Conservation (phyloP, 2,888 invertebrate genomes). For the Orthosia incerta region DNA sequence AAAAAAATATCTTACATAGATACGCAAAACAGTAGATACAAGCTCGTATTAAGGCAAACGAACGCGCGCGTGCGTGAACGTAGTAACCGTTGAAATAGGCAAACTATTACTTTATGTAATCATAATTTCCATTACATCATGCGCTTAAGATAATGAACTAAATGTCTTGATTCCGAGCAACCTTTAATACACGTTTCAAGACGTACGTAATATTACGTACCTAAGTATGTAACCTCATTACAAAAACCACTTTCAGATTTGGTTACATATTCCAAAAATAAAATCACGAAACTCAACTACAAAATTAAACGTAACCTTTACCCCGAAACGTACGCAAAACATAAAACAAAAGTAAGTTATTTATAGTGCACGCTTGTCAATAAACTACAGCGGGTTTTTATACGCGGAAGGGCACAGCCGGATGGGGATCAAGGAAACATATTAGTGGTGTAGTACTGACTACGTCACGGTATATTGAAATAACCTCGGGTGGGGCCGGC, state of each 20-base stretch:
- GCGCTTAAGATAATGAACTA: constrained; percentile 33
- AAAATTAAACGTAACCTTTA: constrained; percentile 34
- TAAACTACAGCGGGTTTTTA: constrained; percentile 74
- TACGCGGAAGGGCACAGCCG: constrained; percentile 80
- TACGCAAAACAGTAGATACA: constrained; percentile 15
- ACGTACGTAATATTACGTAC: not conserved
- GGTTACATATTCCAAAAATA: constrained; percentile 7
- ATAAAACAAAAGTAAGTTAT: constrained; percentile 72
- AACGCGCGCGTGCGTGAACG: constrained; percentile 19
- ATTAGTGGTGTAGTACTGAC: constrained; percentile 69
- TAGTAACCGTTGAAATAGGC: constrained; percentile 32
- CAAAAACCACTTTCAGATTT: not conserved
- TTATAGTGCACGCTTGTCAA: constrained; percentile 78
- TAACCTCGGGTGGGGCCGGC: constrained; percentile 79
- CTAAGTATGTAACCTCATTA: not conserved
- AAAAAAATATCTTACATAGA: not conserved
- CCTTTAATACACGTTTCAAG: not conserved
- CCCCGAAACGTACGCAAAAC: constrained; percentile 38
- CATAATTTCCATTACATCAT: constrained; percentile 51
- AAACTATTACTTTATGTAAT: constrained; percentile 50
- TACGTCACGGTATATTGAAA: constrained; percentile 84
- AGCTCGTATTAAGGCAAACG: constrained; percentile 6
- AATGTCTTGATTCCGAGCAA: constrained; percentile 30
- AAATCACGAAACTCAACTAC: constrained; percentile 8
- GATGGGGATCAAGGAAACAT: constrained; percentile 83